Conservation (phyloP, 2,888 invertebrate species). For the Drosophila pseudotalamancana region DNA sequence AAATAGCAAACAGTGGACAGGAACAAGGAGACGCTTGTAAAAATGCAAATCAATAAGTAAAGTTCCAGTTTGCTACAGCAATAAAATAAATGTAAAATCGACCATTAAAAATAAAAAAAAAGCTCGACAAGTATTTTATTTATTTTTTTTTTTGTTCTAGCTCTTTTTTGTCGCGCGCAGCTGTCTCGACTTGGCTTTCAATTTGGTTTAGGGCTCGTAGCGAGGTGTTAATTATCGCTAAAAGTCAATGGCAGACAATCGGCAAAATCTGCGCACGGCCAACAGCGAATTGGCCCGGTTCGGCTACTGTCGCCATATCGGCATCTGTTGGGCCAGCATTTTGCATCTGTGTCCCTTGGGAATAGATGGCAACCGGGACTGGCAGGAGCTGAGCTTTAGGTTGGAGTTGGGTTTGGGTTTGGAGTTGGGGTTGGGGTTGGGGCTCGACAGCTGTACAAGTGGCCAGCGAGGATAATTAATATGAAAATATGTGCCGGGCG, state of each 20-base stretch:
- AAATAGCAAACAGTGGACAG: conserved; percentile 64
- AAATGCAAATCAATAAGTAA: conserved; percentile 78
- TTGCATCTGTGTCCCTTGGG: conserved; percentile 47
- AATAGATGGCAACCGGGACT: conserved; percentile 22
- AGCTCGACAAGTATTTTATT: conserved; percentile 45
- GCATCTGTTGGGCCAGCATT: conserved; percentile 36
- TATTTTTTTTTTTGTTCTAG: conserved; percentile 4
- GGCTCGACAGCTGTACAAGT: conserved; percentile 65
- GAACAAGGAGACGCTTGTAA: conserved; percentile 67
- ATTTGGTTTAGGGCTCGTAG: conserved; percentile 68
- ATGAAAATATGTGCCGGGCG: conserved; percentile 76
- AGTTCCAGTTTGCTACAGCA: conserved; percentile 64
- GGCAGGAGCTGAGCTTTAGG: neutral
- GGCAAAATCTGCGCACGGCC: conserved; percentile 69
- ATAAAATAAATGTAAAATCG: conserved; percentile 74
- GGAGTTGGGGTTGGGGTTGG: conserved; percentile 1
- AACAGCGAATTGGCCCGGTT: conserved; percentile 52
- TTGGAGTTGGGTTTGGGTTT: neutral
- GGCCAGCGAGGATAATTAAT: conserved; percentile 70
- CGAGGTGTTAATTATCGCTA: conserved; percentile 80
- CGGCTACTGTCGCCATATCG: conserved; percentile 47
- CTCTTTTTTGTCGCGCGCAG: conserved; percentile 45
- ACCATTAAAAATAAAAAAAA: conserved; percentile 59
- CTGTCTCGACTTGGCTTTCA: conserved; percentile 35
- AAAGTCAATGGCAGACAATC: conserved; percentile 77